phyloP scores from a whole-genome alignment of 2,113 vertebrate genomes.

The Neolamprologus sp. region DNA sequence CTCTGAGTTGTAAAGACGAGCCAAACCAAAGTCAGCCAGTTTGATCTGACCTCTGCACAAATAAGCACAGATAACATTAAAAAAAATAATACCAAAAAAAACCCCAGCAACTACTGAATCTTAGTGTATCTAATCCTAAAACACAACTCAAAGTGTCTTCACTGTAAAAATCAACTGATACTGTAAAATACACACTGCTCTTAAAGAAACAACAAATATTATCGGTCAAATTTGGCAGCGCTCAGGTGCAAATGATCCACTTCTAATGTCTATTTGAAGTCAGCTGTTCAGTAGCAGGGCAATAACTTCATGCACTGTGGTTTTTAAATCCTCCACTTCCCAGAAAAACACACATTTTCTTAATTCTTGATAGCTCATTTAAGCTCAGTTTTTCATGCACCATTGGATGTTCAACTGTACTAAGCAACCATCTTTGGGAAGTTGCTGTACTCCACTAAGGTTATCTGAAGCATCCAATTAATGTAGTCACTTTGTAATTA shows the following conservation, averaged over 20 bases:
- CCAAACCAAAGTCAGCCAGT: slow-evolving; percentile 94
- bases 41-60: slow-evolving; percentile 90
- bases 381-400: neutral
- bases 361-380: neutral
- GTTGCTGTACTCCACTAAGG: neutral
- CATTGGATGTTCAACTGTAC: neutral
- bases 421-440: neutral
- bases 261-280: neutral
- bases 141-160: neutral
- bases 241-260: neutral
- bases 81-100: neutral
- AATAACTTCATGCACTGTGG: neutral
- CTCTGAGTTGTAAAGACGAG: slow-evolving; percentile 95
- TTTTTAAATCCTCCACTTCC: neutral
- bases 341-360: neutral
- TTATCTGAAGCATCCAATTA: neutral
- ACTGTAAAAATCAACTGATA: neutral
- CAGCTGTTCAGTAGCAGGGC: neutral
- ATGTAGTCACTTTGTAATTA: neutral
- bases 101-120: neutral
- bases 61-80: neutral
- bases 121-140: neutral
- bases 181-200: neutral
- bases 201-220: neutral
- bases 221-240: neutral